These are phyloP conservation scores for Macrosiphum euphorbiae DNA, from an alignment of 2,888 invertebrate species.

Conservation along the genomic window DNA sequence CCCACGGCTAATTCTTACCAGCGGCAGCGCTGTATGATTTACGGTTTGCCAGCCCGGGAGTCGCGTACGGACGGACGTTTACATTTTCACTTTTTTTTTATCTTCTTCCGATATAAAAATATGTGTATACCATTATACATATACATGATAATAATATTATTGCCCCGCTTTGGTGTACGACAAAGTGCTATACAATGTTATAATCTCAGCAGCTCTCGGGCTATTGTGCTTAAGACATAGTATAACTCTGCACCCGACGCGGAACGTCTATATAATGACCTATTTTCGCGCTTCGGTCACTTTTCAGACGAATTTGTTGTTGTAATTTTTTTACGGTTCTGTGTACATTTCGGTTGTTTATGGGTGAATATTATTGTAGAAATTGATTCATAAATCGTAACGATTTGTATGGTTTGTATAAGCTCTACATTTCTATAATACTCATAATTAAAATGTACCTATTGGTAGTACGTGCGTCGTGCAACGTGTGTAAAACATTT, in stretches of 20 bases:
- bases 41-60: constrained; percentile 50
- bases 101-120: neutral
- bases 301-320: neutral
- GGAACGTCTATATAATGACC: neutral
- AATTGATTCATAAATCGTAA: neutral
- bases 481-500: neutral
- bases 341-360: neutral
- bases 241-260: neutral
- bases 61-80: constrained; percentile 38
- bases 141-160: neutral
- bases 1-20: constrained; percentile 58
- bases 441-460: neutral
- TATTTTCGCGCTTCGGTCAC: neutral
- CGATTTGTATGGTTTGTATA: neutral
- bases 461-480: too few species aligned
- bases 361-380: neutral
- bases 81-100: constrained; percentile 43
- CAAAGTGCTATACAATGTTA: neutral
- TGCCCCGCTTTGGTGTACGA: neutral
- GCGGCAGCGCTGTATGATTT: constrained; percentile 47
- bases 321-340: neutral
- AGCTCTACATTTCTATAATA: neutral
- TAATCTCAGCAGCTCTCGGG: neutral
- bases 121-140: neutral
- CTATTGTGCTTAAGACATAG: neutral